A percentile compares a stretch with the other conserved stretches of the same genome.
Conservation (phyloP, 2,113 vertebrate genomes). For the Oreochromis niloticus region DNA sequence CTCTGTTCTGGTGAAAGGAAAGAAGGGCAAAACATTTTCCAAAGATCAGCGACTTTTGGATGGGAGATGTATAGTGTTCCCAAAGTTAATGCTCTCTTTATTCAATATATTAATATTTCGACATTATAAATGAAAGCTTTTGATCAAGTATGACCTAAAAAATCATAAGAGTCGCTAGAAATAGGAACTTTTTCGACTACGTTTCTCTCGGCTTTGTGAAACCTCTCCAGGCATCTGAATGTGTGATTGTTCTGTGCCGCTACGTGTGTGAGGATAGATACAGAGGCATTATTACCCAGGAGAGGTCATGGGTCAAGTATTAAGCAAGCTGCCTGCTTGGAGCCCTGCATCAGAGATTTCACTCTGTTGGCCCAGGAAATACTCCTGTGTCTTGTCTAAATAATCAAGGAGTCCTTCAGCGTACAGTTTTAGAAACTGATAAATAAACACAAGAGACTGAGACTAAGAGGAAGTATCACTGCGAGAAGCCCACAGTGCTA, state of each 20-base stretch:
- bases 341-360: slow-evolving; percentile 67
- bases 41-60: slow-evolving; percentile 29
- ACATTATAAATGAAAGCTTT: neutral
- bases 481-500: slow-evolving; percentile 44
- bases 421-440: slow-evolving; percentile 72
- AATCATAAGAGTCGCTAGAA: neutral
- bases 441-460: slow-evolving; percentile 74
- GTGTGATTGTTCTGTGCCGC: slow-evolving; percentile 58
- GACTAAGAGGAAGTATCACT: slow-evolving; percentile 55
- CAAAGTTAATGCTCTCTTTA: neutral
- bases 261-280: slow-evolving; percentile 71
- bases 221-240: slow-evolving; percentile 56
- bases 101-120: neutral
- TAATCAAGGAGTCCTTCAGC: slow-evolving; percentile 76
- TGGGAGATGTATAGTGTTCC: neutral
- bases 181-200: slow-evolving; percentile 11
- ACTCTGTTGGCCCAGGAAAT: slow-evolving; percentile 68
- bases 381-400: slow-evolving; percentile 71
- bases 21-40: slow-evolving; percentile 26
- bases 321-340: slow-evolving; percentile 71
- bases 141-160: neutral
- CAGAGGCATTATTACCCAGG: slow-evolving; percentile 74
- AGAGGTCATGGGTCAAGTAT: slow-evolving; percentile 77
- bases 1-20: neutral
- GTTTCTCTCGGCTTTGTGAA: slow-evolving; percentile 32